Evolutionary conservation across 2,888 invertebrate species (phyloP).

Genomic region (Tyria jacobaeae): DNA sequence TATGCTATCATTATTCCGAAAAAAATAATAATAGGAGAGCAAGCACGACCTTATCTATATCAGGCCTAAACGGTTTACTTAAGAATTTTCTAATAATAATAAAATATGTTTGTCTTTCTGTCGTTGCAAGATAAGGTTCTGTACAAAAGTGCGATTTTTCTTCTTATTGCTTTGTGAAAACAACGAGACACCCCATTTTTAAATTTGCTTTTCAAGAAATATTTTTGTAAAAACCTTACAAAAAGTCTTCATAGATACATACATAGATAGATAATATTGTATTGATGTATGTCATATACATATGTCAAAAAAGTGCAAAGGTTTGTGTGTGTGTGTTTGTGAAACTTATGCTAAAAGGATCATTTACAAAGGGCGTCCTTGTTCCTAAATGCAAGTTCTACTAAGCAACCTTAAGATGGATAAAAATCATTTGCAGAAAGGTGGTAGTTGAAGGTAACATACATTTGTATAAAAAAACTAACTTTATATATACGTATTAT

Average conservation of each 20-base stretch:
- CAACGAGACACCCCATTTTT: background rate
- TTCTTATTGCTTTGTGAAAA: constrained; percentile 3
- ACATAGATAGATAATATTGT: too few relatives aligned
- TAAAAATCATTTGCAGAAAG: too few relatives aligned
- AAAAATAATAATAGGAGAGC: background rate
- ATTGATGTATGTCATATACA: too few relatives aligned
- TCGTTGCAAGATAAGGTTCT: constrained; percentile 6
- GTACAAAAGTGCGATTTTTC: constrained; percentile 11
- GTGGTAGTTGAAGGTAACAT: too few relatives aligned
- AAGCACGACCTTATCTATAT: background rate
- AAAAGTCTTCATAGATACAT: background rate
- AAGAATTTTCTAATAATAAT: constrained; percentile 9
- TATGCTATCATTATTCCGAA: background rate
- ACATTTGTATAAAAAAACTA: too few relatives aligned
- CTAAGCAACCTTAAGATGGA: too few relatives aligned
- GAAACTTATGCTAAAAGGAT: too few relatives aligned
- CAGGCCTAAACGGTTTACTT: background rate
- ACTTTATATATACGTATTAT: too few relatives aligned
- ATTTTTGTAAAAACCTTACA: background rate
- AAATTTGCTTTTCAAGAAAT: background rate
- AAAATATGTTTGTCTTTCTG: constrained; percentile 12
- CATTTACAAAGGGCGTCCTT: too few relatives aligned
- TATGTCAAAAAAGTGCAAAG: too few relatives aligned
- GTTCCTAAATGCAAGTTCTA: too few relatives aligned
- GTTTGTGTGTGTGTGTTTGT: too few relatives aligned